These are phyloP conservation scores for Sycophila sp. DNA, from an alignment of 1,140 invertebrate species.

Conservation along the genomic window DNA sequence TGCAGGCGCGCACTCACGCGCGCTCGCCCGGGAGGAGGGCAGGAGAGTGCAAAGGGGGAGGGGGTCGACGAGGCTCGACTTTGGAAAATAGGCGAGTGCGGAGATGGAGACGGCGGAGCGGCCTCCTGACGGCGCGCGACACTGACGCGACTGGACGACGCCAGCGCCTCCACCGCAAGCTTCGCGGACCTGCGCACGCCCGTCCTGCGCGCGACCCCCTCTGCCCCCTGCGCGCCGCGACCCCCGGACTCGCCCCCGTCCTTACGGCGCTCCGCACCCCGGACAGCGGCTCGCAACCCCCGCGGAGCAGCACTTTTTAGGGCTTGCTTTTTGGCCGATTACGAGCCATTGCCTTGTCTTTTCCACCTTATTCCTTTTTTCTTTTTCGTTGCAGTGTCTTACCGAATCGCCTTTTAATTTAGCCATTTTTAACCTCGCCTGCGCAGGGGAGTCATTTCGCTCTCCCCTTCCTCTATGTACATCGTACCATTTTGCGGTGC, in stretches of 20 bases:
- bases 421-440: background rate
- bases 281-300: too few relatives aligned
- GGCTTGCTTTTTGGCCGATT: constrained; percentile 1
- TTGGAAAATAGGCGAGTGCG: background rate
- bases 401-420: background rate
- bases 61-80: background rate
- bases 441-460: too few relatives aligned
- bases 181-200: background rate
- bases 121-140: constrained; percentile 13
- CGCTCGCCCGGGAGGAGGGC: background rate
- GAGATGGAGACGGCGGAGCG: background rate
- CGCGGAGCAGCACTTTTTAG: background rate
- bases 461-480: too few relatives aligned
- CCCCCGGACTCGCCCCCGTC: background rate
- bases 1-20: background rate
- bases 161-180: constrained; percentile 12
- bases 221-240: background rate
- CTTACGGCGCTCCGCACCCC: too few relatives aligned
- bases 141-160: constrained; percentile 1
- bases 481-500: background rate
- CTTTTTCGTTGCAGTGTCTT: background rate
- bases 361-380: background rate
- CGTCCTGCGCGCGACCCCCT: background rate
- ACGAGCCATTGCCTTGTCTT: background rate
- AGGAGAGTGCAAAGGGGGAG: too few relatives aligned